Percentiles rank a stretch among this genome's conserved stretches.
Evolutionary conservation across 2,888 invertebrate species (phyloP).

Genomic region (Acleris laterana): DNA sequence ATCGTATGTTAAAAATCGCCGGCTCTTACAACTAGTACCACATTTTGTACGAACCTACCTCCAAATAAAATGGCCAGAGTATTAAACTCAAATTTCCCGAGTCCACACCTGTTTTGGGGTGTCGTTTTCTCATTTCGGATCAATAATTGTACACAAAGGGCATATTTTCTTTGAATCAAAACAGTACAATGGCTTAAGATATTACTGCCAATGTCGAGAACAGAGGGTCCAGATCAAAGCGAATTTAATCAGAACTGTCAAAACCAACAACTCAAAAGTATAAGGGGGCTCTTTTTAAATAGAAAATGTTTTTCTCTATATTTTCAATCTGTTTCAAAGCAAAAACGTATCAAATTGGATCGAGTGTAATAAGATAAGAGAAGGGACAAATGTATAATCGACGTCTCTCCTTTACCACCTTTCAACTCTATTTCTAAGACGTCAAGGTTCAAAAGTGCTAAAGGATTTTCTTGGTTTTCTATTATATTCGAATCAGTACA

Average conservation of each 20-base stretch:
- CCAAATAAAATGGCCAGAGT: constrained; percentile 73
- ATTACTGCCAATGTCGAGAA: constrained; percentile 23
- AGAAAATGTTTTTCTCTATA: constrained; percentile 4
- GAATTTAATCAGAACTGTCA: constrained; percentile 26
- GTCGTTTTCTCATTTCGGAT: constrained; percentile 43
- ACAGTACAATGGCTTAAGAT: constrained; percentile 27
- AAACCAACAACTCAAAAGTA: constrained; percentile 19
- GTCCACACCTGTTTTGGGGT: constrained; percentile 66
- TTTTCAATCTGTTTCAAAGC: constrained; percentile 6
- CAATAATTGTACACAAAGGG: constrained; percentile 35
- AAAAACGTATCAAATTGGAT: background rate
- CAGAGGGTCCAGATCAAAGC: constrained; percentile 28
- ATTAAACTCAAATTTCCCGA: constrained; percentile 74
- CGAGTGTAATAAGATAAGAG: background rate
- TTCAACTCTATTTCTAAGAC: no score
- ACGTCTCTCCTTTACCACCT: no score
- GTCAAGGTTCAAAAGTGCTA: no score
- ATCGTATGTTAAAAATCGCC: background rate
- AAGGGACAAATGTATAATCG: no score
- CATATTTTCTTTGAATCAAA: constrained; percentile 28
- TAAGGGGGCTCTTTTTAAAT: constrained; percentile 1
- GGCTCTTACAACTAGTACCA: constrained; percentile 41
- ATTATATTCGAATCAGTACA: no score
- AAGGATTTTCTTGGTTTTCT: no score
- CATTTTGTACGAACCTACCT: constrained; percentile 42